These are phyloP conservation scores for Mus pahari DNA, from an alignment of 2,113 vertebrate species.

Conservation along the genomic window DNA sequence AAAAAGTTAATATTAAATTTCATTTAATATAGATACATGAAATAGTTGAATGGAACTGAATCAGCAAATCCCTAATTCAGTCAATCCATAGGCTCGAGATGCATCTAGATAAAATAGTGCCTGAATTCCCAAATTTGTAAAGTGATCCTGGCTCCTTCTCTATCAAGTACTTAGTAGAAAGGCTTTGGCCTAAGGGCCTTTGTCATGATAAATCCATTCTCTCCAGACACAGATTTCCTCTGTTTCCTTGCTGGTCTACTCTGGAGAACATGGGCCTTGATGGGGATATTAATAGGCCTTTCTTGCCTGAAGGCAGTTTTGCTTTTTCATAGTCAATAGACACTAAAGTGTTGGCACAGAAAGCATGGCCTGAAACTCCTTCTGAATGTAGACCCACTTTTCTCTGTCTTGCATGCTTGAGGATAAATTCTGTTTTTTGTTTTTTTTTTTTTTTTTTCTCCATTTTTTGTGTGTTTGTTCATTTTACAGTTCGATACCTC, in stretches of 20 bases:
- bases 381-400: conserved; percentile 23
- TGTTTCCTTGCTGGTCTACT: conserved; percentile 16
- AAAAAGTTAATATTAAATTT: background rate
- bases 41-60: background rate
- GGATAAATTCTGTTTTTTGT: background rate
- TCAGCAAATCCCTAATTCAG: background rate
- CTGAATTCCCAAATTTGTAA: background rate
- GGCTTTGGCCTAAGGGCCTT: conserved; percentile 52
- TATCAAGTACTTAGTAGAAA: conserved; percentile 13
- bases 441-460: rapidly evolving
- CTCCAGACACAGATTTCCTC: conserved; percentile 21
- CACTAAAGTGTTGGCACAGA: conserved; percentile 52
- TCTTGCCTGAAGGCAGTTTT: conserved; percentile 67
- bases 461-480: background rate
- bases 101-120: background rate
- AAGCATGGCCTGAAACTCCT: conserved; percentile 49
- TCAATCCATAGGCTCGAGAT: background rate
- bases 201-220: conserved; percentile 60
- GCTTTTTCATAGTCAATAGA: conserved; percentile 70
- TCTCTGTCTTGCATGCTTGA: background rate
- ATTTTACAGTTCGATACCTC: background rate
- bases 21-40: background rate
- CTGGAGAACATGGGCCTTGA: conserved; percentile 33
- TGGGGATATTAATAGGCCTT: conserved; percentile 54
- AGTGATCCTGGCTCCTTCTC: conserved; percentile 12